Base-by-base conservation (phyloP, 2,113 vertebrate genomes). In the Menidia beryllina region DNA sequence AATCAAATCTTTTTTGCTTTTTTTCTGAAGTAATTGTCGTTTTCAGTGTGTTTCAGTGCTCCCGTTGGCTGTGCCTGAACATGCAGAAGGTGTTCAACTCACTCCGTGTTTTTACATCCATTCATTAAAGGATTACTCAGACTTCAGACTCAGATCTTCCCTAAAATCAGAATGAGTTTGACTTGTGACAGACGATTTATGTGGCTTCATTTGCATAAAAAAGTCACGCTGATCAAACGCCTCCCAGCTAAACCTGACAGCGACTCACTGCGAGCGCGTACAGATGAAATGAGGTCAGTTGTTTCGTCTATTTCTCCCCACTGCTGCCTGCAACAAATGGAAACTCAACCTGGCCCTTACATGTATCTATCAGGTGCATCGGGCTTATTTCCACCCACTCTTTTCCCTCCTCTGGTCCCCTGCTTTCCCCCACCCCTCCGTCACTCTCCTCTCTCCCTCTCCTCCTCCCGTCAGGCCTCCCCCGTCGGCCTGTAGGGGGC, bases 401-500 rank as follows among this genome's bases (percentile, higher is more conserved):
- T 8, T 34, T 34, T 34, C 15, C 20, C 3, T 49, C 12, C 7
- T 30, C 41, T 23, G 1, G 10, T 21, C 20, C 14, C 45, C 30
- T 26, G 17, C 3, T 38, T 55, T 62, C 25, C 15, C 17, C 9
- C 15, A 36, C 6, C 30, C 2, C 9, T 13, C 38, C 26, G 12
- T 19, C 41, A 23, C 19, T 23, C 11, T 5, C 17, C 17, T 53
- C 41, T 10, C 5, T 6, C 11, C 8, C 17, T 3, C 13, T 19
- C 8, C 2, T 3, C 2, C 13, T 2, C 47, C 23, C 21, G 48
- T 55, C 20, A 34, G 1, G 20, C 7, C 51, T 65, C 48, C 62
- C 49, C 12, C 27, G 53, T 67, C 47, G 0, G 19, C 77, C 89
- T 90, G 75, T 74, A 90, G 93, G 90, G 90, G 92, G 73, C 92